Evolutionary conservation across 2,888 invertebrate species (phyloP), one percentile per base, ranked within the genome.

Genomic region (Ormyrus thymus): DNA sequence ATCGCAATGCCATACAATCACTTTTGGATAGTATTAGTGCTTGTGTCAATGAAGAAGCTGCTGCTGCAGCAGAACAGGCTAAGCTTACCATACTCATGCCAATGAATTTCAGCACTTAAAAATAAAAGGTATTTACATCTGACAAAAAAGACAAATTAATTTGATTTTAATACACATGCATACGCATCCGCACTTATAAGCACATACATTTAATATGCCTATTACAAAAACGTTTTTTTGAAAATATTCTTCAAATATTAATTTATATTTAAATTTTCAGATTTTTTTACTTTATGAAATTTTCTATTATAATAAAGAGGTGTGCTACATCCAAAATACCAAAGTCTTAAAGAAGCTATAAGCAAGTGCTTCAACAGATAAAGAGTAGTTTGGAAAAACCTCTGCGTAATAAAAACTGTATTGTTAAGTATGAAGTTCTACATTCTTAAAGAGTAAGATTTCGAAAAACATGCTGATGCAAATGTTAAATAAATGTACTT

Each of bases 21-120:
- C 83, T 89, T 7, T 71, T 90, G 50, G 87, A 88, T 71, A 89
- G 88, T 79, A 88, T 89, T 50, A 87, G 86, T 15, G 86, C 88
- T 8, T 89, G 88, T 70, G 86, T 86, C 5, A 84, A 86, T 15
- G 88, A 88, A n/a, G 88, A 89, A 73, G 79, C 84, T 13, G 75
- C 80, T 7, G 72, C 84, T 11, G 82, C 82, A 6, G 85, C 85
- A 8, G 89, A 89, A 51, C 87, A 87, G 69, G 80, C 88, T 7
- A 88, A 89, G 79, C 87, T 89, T 48, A 88, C 89, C 10, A 86
- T 89, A 29, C 81, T 89, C 55, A 88, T 89, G 87, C 89, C 90
- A 48, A 86, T 88, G 82, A 87, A 90, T 80, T 89, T 89, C 79
- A 85, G 86, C 66, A 84, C 86, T 66, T 84, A 83, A 85, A 45